phyloP scores from a whole-genome alignment of 2,888 invertebrate genomes.

The Drosophila ustulata region DNA sequence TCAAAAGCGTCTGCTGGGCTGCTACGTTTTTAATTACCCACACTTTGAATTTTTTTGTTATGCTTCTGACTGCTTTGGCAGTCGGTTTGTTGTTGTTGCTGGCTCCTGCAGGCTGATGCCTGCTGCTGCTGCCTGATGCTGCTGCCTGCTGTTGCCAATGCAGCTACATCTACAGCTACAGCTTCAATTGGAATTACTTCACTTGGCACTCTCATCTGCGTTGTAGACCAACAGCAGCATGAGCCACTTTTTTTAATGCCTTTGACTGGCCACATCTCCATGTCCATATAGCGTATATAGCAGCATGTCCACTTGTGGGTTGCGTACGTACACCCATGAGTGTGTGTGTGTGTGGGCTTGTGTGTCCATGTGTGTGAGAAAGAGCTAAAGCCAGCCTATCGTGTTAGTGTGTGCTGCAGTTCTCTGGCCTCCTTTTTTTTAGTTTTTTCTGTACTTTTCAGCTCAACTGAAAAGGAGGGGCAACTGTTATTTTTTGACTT shows the following conservation, averaged over 20 bases:
- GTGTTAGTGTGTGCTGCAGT: conserved; percentile 73
- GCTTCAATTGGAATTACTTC: conserved; percentile 80
- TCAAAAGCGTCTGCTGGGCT: conserved; percentile 72
- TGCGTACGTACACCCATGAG: conserved; percentile 22
- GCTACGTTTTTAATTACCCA: conserved; percentile 81
- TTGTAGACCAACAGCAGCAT: conserved; percentile 55
- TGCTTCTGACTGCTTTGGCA: conserved; percentile 50
- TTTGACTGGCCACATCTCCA: conserved; percentile 63
- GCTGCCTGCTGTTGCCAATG: conserved; percentile 54
- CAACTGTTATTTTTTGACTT: conserved; percentile 49
- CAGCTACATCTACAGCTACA: conserved; percentile 60
- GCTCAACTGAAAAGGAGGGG: conserved; percentile 33
- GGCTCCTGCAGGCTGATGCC: conserved; percentile 17
- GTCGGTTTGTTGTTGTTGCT: conserved; percentile 46
- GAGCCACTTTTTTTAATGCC: conserved; percentile 62
- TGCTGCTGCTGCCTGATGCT: conserved; percentile 16
- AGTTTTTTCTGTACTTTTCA: conserved; percentile 35
- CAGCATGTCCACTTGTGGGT: conserved; percentile 55
- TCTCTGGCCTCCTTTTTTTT: conserved; percentile 54
- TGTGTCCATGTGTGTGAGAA: conserved; percentile 23
- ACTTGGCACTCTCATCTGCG: conserved; percentile 75
- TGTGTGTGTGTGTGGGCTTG: conserved; percentile 17
- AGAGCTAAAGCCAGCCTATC: conserved; percentile 70
- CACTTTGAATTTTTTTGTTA: conserved; percentile 65
- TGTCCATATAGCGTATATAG: conserved; percentile 43